Base-by-base conservation (phyloP, 2,113 vertebrate genomes). In the Tursiops truncatus region DNA sequence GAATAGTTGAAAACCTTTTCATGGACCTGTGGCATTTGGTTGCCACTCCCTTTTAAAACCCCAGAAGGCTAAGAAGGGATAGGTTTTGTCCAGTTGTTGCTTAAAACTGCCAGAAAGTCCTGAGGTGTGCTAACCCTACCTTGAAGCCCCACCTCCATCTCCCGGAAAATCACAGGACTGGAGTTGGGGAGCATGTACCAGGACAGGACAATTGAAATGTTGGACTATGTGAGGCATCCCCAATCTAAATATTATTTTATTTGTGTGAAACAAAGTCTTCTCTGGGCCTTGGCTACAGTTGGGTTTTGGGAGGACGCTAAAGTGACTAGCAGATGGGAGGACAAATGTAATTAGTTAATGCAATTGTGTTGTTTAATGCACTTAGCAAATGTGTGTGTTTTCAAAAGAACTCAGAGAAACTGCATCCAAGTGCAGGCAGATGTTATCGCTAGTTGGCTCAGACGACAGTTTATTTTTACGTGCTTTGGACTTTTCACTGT, bases 271-370 rank as follows among this genome's bases (percentile, higher is more conserved):
- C 20, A 14, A 91, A 93, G 65, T 3, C 60, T 88, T 80, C 89
- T 60, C 23, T 38, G 80, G 36, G 15, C 36, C 31, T 60, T 80
- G 73, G 63, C 58, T 74, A 36, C 2, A 17, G 9, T 4, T 47
- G 23, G 41, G 58, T 50, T 95, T 88, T 76, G 14, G 28, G 18
- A 80, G 25, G 80, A 63, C 21, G 8, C 20, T 7, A 47, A 91
- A 84, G 70, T 44, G 50, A 31, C 77, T 89, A 86, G 56, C 58
- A 81, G 76, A 88, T 81, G 63, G n/a, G 18, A 96, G 18, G 23
- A 47, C 63, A 94, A 93, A 93, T 50, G 23, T 81, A 93, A 70
- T 95, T 94, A 90, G 60, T 25, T 90, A 94, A 95, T 88, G 28
- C 33, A 38, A 67, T 80, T 80, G 21, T 85, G 21, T 84, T 79